phyloP scores from a whole-genome alignment of 2,113 vertebrate species.

The Campylorhamphus procurvoides region DNA sequence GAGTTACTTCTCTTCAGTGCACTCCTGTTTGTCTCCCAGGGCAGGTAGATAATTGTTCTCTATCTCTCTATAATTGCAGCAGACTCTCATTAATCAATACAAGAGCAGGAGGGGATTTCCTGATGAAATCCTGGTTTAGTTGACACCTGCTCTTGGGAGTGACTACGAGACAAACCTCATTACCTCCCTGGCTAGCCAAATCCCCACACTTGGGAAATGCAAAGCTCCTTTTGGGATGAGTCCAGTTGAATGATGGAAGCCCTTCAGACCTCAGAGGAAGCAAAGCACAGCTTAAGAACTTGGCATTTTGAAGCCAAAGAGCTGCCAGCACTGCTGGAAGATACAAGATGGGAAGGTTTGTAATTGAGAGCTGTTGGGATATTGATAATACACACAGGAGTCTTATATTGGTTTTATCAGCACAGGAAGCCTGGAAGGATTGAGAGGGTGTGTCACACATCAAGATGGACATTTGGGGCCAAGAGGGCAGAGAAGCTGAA shows the following conservation, averaged over 20 bases:
- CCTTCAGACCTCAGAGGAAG: neutral
- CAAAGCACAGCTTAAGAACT: neutral
- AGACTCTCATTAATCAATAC: constrained; percentile 25
- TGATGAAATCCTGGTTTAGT: neutral
- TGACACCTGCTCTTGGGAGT: neutral
- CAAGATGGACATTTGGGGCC: neutral
- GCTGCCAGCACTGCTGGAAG: neutral
- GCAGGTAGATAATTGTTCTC: neutral
- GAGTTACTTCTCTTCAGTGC: neutral
- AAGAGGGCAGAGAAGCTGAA: neutral
- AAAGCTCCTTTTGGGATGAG: neutral
- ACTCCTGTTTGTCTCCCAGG: neutral
- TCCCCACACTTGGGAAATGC: neutral
- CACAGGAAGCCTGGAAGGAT: neutral
- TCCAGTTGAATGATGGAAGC: neutral
- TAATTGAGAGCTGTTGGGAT: neutral
- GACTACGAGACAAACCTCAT: neutral
- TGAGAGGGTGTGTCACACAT: neutral
- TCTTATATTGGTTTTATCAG: neutral
- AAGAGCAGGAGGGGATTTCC: neutral
- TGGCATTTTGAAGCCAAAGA: neutral
- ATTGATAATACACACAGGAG: neutral
- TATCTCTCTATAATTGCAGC: neutral
- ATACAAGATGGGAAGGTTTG: neutral
- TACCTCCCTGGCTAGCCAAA: neutral